Evolutionary conservation across 2,113 vertebrate genomes (phyloP), one percentile per base, ranked within the genome.

Genomic region (Vidua chalybeata): DNA sequence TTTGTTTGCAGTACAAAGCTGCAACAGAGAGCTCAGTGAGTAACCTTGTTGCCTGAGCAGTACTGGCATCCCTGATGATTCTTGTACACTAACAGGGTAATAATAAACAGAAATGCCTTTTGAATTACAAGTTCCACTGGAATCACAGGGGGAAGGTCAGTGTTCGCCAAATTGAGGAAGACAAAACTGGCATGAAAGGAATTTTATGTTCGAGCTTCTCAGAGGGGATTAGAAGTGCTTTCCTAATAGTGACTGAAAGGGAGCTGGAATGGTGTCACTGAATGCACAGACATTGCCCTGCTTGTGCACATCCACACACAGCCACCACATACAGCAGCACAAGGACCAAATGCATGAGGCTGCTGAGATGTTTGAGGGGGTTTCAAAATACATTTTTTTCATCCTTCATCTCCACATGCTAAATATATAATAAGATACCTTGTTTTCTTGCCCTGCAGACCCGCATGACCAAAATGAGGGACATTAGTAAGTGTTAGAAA

Each of bases 401-500:
- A 78, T 69, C 86, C 75, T 86, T 96, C 85, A 71, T 80, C 80
- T 82, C 52, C 79, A 55, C 71, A 92, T 91, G 90, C 89, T 97
- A 95, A 96, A 91, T 92, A 73, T 86, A 93, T 95, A 95, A 96
- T 93, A 89, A 94, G 92, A 95, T 91, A 92, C 96, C 94, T 96
- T 92, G 94, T 94, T 96, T 96, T 93, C 90, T 96, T 97, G 94
- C 94, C 93, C 96, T 96, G 88, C 89, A 92, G 94, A 91, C 95
- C 96, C 96, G 80, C 64, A 78, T 91, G 91, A 78, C 94, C 96
- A 93, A 94, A 82, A 80, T 86, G 81, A 96, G 97, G 96, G 96
- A 95, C 93, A 92, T 96, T 97, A 97, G 96, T 96, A 97, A 92
- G 95, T 97, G 94, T 97, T 97, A 96, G 94, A 96, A 97, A 97